phyloP scores from a whole-genome alignment of 2,888 invertebrate species.

The Callinectes sapidus region DNA sequence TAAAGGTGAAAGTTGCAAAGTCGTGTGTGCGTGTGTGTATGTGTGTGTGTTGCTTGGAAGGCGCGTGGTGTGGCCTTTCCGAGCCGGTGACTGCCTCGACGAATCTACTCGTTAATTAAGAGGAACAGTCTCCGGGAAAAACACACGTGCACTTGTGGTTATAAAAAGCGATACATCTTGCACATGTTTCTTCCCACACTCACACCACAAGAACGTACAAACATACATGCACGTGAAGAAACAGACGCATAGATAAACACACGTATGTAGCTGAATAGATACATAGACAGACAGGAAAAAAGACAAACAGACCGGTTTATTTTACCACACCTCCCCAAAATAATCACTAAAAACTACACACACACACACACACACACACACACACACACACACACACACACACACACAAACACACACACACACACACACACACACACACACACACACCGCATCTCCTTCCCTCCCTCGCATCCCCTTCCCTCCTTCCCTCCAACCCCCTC shows the following conservation, averaged over 20 bases:
- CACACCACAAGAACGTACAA: background rate
- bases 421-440: no score
- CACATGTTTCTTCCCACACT: background rate
- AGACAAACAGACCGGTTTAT: no score
- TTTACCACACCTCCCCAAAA: no score
- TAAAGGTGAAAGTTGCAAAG: conserved; percentile 31
- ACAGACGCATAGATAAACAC: background rate
- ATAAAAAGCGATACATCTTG: background rate
- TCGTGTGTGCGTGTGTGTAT: background rate
- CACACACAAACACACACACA: no score
- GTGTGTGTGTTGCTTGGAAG: conserved; percentile 20
- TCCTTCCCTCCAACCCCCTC: no score
- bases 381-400: no score
- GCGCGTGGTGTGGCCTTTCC: background rate
- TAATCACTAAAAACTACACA: no score
- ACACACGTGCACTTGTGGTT: background rate
- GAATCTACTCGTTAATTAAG: conserved; percentile 12
- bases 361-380: no score
- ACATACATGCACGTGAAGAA: background rate
- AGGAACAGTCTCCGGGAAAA: conserved; percentile 16
- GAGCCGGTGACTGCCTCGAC: background rate
- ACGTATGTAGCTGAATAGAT: background rate
- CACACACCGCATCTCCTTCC: no score
- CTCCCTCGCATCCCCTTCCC: no score
- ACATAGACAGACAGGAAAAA: no score